These are phyloP conservation scores for Eupleurogrammus muticus DNA, from an alignment of 2,797 vertebrate species.

Conservation along the genomic window DNA sequence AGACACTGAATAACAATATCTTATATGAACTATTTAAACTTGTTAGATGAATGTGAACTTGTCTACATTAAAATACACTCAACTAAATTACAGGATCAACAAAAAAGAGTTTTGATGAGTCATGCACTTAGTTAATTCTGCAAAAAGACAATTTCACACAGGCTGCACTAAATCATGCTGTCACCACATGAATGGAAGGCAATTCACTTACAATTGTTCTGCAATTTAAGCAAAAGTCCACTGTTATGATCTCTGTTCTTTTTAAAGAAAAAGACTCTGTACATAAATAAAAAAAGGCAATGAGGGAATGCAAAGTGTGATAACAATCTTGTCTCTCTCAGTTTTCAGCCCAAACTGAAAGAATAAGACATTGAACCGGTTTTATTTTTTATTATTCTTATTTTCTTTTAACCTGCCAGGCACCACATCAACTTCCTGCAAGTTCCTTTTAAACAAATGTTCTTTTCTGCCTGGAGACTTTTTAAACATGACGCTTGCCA, in stretches of 20 bases:
- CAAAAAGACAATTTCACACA: conserved; percentile 59
- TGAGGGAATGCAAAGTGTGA: conserved; percentile 21
- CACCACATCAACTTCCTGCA: conserved; percentile 48
- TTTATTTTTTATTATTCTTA: no score
- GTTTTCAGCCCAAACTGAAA: conserved; percentile 42
- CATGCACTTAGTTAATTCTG: conserved; percentile 27
- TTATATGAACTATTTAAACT: neutral
- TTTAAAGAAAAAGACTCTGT: conserved; percentile 20
- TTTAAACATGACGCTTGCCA: conserved; percentile 48
- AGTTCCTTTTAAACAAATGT: conserved; percentile 47
- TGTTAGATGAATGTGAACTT: neutral
- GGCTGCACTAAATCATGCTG: conserved; percentile 50
- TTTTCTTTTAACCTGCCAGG: conserved; percentile 45
- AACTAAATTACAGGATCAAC: neutral
- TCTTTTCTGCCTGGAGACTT: conserved; percentile 33
- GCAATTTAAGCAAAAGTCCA: conserved; percentile 36
- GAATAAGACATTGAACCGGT: conserved; percentile 41
- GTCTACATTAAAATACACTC: neutral
- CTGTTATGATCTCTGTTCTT: conserved; percentile 16
- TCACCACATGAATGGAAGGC: conserved; percentile 37
- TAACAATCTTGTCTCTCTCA: conserved; percentile 17
- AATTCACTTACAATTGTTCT: conserved; percentile 39
- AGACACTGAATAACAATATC: neutral
- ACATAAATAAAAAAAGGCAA: conserved; percentile 31
- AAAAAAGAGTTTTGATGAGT: conserved; percentile 10